phyloP scores from a whole-genome alignment of 1,140 invertebrate species.

The Calliopsis andreniformis region DNA sequence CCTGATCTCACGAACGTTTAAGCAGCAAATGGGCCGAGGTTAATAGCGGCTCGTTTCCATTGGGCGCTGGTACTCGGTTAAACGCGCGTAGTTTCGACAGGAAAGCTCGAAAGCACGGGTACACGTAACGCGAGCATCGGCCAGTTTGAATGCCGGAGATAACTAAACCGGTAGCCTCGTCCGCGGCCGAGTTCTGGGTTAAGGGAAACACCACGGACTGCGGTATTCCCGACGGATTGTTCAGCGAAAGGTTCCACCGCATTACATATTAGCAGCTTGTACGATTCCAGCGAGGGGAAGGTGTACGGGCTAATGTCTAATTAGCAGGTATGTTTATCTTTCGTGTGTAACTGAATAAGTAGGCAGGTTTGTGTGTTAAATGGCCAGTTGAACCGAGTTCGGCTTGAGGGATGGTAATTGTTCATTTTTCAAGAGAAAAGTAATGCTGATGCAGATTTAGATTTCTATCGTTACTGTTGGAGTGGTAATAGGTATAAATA shows the following conservation, averaged over 20 bases:
- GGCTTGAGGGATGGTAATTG: no score
- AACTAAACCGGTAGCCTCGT: slow-evolving; percentile 55
- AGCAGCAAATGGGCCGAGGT: slow-evolving; percentile 59
- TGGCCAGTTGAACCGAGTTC: no score
- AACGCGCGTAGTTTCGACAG: slow-evolving; percentile 62
- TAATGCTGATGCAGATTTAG: no score
- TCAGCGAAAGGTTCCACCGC: slow-evolving; percentile 22
- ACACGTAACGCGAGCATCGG: slow-evolving; percentile 59
- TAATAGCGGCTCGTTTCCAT: slow-evolving; percentile 60
- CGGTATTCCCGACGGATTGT: slow-evolving; percentile 51
- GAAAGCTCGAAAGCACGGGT: slow-evolving; percentile 57
- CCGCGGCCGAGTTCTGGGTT: slow-evolving; percentile 48
- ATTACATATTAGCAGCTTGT: not conserved
- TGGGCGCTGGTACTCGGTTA: slow-evolving; percentile 41
- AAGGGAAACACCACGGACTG: slow-evolving; percentile 49
- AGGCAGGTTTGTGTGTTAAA: no score
- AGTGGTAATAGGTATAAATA: no score
- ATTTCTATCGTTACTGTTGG: no score
- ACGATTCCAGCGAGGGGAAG: not conserved
- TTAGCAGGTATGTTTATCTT: not conserved
- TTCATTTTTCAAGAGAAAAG: no score
- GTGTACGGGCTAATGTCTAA: not conserved
- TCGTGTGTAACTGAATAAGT: no score
- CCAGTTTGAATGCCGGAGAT: slow-evolving; percentile 64
- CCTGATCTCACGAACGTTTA: slow-evolving; percentile 57